Conservation (phyloP, 2,113 vertebrate species). For the Anser brachyrhynchus region DNA sequence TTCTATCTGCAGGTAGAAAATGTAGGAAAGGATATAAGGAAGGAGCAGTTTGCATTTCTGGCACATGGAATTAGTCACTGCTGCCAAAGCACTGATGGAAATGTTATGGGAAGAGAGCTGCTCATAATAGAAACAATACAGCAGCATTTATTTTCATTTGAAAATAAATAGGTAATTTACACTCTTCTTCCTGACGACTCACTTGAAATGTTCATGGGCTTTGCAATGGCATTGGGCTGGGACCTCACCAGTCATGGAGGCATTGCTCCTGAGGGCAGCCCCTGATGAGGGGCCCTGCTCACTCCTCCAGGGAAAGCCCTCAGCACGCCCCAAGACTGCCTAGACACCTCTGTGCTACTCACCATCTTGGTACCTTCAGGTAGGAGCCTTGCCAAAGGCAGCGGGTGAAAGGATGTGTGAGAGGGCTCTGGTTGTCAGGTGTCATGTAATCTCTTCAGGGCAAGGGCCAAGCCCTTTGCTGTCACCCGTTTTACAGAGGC, state of each 20-base stretch:
- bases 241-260: background rate
- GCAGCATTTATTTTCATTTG: background rate
- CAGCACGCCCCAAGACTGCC: background rate
- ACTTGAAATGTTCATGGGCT: background rate
- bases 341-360: accelerated
- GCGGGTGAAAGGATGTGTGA: background rate
- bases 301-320: background rate
- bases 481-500: accelerated
- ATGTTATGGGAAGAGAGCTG: background rate
- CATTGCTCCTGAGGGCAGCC: background rate
- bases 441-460: background rate
- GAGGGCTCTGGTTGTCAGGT: background rate
- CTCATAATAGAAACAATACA: background rate
- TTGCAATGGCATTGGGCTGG: background rate
- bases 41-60: background rate
- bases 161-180: background rate
- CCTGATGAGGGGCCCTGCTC: background rate
- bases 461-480: background rate
- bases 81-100: background rate
- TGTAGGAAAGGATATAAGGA: background rate
- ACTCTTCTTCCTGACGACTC: background rate
- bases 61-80: background rate
- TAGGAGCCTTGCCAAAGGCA: background rate
- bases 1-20: background rate
- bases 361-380: background rate